Percentiles rank a stretch among this genome's conserved stretches.
phyloP scores from a whole-genome alignment of 2,888 invertebrate species.

The Agrochola lychnidis region DNA sequence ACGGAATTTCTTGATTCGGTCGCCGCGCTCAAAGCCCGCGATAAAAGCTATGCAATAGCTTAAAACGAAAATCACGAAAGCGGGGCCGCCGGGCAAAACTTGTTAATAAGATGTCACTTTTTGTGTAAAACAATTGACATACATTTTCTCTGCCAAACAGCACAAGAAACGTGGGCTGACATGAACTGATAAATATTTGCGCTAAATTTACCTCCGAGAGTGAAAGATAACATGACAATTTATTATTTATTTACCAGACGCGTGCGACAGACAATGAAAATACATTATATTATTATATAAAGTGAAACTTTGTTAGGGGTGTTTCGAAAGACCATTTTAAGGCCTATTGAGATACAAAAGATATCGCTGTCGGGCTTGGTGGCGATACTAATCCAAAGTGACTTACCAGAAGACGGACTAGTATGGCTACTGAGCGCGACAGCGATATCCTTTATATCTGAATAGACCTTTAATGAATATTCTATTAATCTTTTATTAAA shows the following conservation, averaged over 20 bases:
- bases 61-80: not conserved
- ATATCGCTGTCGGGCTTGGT: too few relatives aligned
- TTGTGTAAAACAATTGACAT: constrained; percentile 7
- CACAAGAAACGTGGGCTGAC: not conserved
- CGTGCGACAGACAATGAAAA: constrained; percentile 12
- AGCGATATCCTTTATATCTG: too few relatives aligned
- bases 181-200: constrained; percentile 41
- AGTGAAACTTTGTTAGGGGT: not conserved
- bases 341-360: too few relatives aligned
- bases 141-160: constrained; percentile 1
- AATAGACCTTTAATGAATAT: too few relatives aligned
- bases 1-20: too few relatives aligned
- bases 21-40: too few relatives aligned
- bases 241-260: constrained; percentile 45
- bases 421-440: too few relatives aligned
- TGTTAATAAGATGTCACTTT: not conserved
- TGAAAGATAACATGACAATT: constrained; percentile 24
- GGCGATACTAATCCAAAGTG: too few relatives aligned
- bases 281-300: not conserved
- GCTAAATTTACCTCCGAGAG: constrained; percentile 16
- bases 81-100: not conserved
- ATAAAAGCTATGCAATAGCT: too few relatives aligned
- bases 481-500: too few relatives aligned
- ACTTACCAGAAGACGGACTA: too few relatives aligned
- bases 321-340: not conserved